Base-by-base conservation (phyloP, 92 coral and sea anemone species). In the Nematostella vectensis region DNA sequence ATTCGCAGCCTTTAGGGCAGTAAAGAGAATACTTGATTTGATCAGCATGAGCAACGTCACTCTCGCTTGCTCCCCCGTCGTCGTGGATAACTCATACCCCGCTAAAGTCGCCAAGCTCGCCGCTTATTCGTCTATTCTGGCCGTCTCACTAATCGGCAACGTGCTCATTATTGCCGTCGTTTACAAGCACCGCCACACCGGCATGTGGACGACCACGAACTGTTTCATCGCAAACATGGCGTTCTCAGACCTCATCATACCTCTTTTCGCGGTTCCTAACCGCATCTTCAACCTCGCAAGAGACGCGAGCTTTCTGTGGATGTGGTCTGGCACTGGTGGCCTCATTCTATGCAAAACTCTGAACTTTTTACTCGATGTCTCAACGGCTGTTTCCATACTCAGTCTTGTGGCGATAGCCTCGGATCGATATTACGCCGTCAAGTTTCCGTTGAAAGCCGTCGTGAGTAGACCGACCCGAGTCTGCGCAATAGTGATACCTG, bases 161-260 rank as follows among this genome's bases (percentile, higher is more conserved):
- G 45, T 36, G 19, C 54, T 66, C 0, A 36, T 66, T 2, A 51
- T 55, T 0, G 19, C 47, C 4, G 48, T 66, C 24, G 72, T 66
- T 13, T 66, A 31, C 53, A 55, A 50, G 25, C 55, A 66, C 37
- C 53, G 72, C 3, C 54, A 66, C 21, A 54, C 45, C 4, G 72
- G 63, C 3, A 66, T 66, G 72, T 19, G 57, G 47, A 66, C 72
- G 6, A 66, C 72, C 2, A 66, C 72, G 8, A 66, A 66, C 52
- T 66, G 72, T 24, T 55, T 66, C 3, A 66, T 66, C 40, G 72
- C 52, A 0, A 66, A 66, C 63, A 66, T 66, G 72, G 62, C 72
- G 3, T n/a, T 54, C 1, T 66, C 72, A 1, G 72, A 66, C 29
- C 55, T 66, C 24, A 66, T 66, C 11, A 48, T 66, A 29, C 72